Percentiles rank a stretch among this genome's conserved stretches.
These are phyloP conservation scores for Fissipunctia ypsillon DNA, from an alignment of 2,888 invertebrate species.

Conservation along the genomic window DNA sequence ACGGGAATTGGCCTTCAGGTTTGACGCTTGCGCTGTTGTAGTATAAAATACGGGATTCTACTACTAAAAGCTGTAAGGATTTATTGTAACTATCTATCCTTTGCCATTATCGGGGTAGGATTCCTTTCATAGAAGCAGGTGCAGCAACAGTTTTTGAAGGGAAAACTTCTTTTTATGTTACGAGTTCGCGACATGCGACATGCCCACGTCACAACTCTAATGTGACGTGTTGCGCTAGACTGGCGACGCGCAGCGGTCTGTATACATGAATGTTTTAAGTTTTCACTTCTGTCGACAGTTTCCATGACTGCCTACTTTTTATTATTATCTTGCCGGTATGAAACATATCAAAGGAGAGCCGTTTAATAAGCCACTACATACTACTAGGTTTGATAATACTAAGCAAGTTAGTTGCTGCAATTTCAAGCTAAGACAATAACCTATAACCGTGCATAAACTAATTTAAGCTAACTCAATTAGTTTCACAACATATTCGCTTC, in stretches of 20 bases:
- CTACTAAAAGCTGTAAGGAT: neutral
- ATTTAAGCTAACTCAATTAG: conserved; percentile 42
- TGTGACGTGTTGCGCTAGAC: too few relatives aligned
- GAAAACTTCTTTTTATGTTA: too few relatives aligned
- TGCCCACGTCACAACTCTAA: too few relatives aligned
- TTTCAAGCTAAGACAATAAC: neutral
- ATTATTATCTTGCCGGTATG: neutral
- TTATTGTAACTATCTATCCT: neutral
- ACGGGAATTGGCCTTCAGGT: too few relatives aligned
- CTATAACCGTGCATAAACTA: conserved; percentile 23
- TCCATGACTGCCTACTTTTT: too few relatives aligned
- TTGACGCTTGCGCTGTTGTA: too few relatives aligned
- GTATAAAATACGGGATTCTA: neutral
- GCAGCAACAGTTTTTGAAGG: neutral
- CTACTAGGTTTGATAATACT: neutral
- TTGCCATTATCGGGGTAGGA: neutral
- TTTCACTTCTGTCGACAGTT: too few relatives aligned
- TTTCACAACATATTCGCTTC: conserved; percentile 41
- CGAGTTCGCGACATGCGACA: too few relatives aligned
- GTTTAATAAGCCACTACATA: neutral
- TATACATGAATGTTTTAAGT: too few relatives aligned
- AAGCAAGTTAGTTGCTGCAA: neutral
- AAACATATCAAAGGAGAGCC: neutral
- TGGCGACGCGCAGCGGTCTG: too few relatives aligned
- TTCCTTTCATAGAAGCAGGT: neutral